Evolutionary conservation across 1,140 invertebrate species (phyloP), one percentile per base, ranked within the genome.

Genomic region (Anastatus disparis): DNA sequence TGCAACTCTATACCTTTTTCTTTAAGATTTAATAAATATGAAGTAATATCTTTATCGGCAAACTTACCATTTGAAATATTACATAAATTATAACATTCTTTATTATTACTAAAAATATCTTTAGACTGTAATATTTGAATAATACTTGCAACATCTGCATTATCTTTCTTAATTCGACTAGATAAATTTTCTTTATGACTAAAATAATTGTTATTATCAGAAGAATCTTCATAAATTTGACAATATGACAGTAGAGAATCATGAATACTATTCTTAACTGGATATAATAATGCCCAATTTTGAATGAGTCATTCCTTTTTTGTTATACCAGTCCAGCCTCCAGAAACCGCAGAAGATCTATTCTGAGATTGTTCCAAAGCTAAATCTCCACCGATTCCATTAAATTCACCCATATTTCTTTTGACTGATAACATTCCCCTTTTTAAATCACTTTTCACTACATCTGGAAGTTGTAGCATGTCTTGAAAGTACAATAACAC

Each of bases 271-370:
- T 24, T 40, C 61, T 67, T 73, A 48, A 38, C 59, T 27, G 70
- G 70, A 77, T 78, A 76, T 12, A 77, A 52, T 71, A 79, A 72
- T 26, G 77, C 20, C 75, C 70, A 74, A 72, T 66, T 72, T 35
- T 70, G 62, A 50, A 71, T 72, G 26, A 66, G 70, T 17, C 68
- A 55, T 70, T 74, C 71, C 70, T 74, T 79, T 76, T 75, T 66
- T 40, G 72, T 74, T 20, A 76, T 76, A 22, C 77, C 77, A 70
- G 75, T 77, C 46, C 71, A 74, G 22, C 75, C 71, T 72, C 77
- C 70, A 74, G 76, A 74, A 27, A 78, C 73, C 63, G 75, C 72
- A 8, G 75, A 76, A 62, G 72, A 74, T 55, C 53, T 65, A 52
- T 72, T 76, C 22, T 75, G 66, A 61, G 66, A 72, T 35, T 75